These are phyloP conservation scores for Nibea albiflora DNA, from an alignment of 2,113 vertebrate species.

Conservation along the genomic window DNA sequence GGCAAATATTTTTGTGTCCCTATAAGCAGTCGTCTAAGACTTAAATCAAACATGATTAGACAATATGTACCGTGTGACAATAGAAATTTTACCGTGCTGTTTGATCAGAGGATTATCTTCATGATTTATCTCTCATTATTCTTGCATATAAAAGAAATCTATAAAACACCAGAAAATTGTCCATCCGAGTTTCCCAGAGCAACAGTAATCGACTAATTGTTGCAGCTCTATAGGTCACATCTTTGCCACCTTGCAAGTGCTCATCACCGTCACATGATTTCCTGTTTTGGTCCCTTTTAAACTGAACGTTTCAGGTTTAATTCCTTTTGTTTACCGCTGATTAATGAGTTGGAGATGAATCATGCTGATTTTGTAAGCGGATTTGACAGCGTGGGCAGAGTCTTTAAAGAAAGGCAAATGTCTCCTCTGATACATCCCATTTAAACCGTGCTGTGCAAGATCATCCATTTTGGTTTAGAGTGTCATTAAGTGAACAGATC, in stretches of 20 bases:
- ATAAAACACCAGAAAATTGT: no score
- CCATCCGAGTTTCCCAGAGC: neutral
- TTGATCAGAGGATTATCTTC: no score
- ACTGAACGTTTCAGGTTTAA: neutral
- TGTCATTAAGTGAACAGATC: slow-evolving; percentile 29
- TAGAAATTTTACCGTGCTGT: neutral
- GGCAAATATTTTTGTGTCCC: neutral
- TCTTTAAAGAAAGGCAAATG: neutral
- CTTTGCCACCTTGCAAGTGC: slow-evolving; percentile 6
- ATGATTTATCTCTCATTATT: no score
- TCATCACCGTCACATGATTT: slow-evolving; percentile 8
- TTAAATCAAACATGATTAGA: neutral
- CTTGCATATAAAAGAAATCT: no score
- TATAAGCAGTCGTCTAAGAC: no score
- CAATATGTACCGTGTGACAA: neutral
- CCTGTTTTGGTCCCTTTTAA: neutral
- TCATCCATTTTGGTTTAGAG: slow-evolving; percentile 15
- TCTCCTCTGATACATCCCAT: neutral
- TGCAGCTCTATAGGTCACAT: neutral
- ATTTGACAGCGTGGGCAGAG: neutral
- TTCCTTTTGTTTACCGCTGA: slow-evolving; percentile 30
- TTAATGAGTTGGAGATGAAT: slow-evolving; percentile 16
- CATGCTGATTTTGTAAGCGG: neutral
- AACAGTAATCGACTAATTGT: neutral
- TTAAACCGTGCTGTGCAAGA: neutral